Conservation (phyloP, 1,140 invertebrate genomes). For the Gerris buenoi region DNA sequence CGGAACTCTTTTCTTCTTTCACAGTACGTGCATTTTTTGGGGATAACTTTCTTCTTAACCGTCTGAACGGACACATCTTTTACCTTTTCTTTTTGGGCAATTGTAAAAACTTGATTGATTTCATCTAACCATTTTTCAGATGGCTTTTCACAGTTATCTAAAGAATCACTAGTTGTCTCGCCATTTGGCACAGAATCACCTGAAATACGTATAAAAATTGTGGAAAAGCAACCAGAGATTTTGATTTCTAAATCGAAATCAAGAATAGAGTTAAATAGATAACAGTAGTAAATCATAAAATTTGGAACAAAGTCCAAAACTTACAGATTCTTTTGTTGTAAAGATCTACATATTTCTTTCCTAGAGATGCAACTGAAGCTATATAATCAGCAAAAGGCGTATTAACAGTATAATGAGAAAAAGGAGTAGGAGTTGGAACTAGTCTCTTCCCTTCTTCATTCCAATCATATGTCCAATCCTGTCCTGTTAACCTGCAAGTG, state of each 20-base stretch:
- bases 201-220: too few relatives aligned
- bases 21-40: not conserved
- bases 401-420: not conserved
- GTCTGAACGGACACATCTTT: not conserved
- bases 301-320: too few relatives aligned
- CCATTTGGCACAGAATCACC: not conserved
- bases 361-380: not conserved
- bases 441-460: not conserved
- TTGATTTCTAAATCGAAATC: too few relatives aligned
- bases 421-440: not conserved
- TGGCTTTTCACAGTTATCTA: not conserved
- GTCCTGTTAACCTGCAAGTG: not conserved
- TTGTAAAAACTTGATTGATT: not conserved
- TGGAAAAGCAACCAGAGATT: too few relatives aligned
- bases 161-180: not conserved
- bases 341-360: not conserved
- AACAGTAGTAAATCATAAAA: too few relatives aligned
- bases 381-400: slow-evolving; percentile 4
- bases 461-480: not conserved
- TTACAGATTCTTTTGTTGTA: not conserved
- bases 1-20: not conserved
- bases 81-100: not conserved
- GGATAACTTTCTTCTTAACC: not conserved
- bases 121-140: not conserved
- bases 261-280: too few relatives aligned